These are phyloP conservation scores for Malurus alboscapulatus DNA, from an alignment of 2,113 vertebrate genomes.

Conservation along the genomic window DNA sequence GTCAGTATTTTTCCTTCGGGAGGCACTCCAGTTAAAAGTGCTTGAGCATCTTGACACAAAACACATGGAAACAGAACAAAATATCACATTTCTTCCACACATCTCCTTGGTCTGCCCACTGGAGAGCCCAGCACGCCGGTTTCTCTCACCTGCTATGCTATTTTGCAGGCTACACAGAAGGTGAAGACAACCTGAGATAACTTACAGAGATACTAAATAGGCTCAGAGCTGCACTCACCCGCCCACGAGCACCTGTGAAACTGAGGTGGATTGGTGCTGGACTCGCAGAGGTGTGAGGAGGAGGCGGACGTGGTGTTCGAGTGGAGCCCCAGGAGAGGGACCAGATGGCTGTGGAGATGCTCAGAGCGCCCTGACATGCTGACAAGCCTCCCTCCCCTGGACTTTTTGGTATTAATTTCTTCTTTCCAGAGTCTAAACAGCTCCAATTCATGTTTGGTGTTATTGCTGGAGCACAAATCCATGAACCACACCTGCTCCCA, in stretches of 20 bases:
- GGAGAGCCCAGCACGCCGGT: neutral
- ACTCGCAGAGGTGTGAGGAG: accelerated
- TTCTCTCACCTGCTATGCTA: neutral
- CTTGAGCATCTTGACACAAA: neutral
- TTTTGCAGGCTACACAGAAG: neutral
- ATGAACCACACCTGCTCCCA: neutral
- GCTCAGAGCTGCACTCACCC: neutral
- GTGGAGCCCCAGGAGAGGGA: neutral
- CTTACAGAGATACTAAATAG: neutral
- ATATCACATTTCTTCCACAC: neutral
- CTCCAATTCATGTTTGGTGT: neutral
- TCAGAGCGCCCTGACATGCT: neutral
- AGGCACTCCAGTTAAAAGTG: neutral
- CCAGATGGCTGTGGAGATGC: neutral
- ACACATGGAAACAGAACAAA: neutral
- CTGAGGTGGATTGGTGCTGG: neutral
- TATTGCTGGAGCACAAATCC: neutral
- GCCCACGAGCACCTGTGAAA: accelerated
- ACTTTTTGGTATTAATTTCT: neutral
- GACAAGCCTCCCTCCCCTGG: neutral
- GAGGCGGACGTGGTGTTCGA: neutral
- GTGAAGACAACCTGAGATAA: neutral
- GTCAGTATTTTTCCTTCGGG: neutral
- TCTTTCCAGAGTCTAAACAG: neutral
- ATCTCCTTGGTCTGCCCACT: neutral